phyloP scores from a whole-genome alignment of 1,140 invertebrate genomes.

The Megalonaias nervosa region DNA sequence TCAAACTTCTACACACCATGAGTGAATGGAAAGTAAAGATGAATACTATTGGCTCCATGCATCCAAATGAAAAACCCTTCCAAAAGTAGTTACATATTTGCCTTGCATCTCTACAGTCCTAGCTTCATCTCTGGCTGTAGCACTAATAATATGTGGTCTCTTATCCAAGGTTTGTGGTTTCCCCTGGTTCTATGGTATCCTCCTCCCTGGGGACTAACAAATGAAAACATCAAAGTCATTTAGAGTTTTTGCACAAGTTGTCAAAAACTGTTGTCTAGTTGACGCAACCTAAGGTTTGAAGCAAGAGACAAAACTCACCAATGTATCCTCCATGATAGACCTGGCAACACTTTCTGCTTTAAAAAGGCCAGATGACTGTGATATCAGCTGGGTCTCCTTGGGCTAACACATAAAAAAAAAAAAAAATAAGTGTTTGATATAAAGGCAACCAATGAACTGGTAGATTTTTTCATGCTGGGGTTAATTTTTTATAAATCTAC shows the following conservation, averaged over 20 bases:
- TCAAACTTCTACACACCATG: no score
- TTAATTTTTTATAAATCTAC: no score
- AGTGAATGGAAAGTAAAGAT: no score
- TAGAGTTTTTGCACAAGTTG: neutral
- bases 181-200: neutral
- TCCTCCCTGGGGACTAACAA: neutral
- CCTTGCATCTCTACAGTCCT: no score
- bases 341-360: constrained; percentile 86
- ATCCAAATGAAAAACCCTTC: no score
- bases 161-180: neutral
- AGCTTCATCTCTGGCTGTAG: no score
- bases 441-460: no score
- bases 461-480: no score
- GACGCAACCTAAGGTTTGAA: neutral
- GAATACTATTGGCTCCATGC: no score
- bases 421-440: neutral
- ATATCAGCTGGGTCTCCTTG: constrained; percentile 91
- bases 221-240: neutral
- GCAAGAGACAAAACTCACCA: constrained; percentile 75
- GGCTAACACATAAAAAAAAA: constrained; percentile 73
- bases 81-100: no score
- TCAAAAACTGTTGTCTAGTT: neutral
- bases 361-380: constrained; percentile 83
- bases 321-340: constrained; percentile 84
- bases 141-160: neutral